Conservation (phyloP, 2,888 invertebrate species). For the Rotaria socialis region DNA sequence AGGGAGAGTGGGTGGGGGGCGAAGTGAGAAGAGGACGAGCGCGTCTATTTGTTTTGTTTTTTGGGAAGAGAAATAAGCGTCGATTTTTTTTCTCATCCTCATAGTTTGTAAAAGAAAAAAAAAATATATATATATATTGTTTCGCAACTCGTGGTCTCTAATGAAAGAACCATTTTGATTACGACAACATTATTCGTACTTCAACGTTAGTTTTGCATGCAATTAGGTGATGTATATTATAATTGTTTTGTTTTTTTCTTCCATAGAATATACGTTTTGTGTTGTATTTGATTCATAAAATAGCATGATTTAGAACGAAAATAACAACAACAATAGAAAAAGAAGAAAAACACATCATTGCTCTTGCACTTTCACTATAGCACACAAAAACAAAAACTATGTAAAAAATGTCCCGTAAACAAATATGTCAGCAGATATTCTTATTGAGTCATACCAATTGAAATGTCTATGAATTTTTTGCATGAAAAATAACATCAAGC, state of each 20-base stretch:
- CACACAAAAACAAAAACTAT: background rate
- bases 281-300: background rate
- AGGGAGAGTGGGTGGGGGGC: background rate
- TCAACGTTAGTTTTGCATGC: background rate
- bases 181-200: conserved; percentile 6
- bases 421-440: background rate
- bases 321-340: background rate
- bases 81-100: conserved; percentile 13
- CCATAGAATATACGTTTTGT: background rate
- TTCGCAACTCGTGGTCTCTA: conserved; percentile 15
- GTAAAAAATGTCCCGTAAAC: background rate
- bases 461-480: background rate
- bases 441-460: background rate
- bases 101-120: background rate
- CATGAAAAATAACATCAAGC: background rate
- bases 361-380: background rate
- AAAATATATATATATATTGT: background rate
- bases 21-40: conserved; percentile 16
- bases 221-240: conserved; percentile 1
- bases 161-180: conserved; percentile 13
- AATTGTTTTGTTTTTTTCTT: background rate
- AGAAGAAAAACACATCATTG: background rate
- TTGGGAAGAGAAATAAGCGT: background rate
- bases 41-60: background rate
- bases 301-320: background rate